Conservation (phyloP, 2,888 invertebrate species). For the Polymixis lichenea region DNA sequence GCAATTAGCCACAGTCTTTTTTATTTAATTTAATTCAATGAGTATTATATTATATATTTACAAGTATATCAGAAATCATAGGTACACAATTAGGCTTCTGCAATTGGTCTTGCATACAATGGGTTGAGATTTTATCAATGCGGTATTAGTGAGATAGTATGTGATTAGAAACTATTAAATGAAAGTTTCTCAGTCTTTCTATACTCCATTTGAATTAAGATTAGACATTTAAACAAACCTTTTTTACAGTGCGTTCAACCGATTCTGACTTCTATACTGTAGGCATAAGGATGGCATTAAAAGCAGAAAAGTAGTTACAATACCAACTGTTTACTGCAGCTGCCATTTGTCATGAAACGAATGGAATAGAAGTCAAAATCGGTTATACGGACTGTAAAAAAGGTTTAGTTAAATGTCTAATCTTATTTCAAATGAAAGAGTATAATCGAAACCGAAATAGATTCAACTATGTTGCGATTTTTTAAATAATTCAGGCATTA, state of each 20-base stretch:
- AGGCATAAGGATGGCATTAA: too few species aligned
- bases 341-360: too few species aligned
- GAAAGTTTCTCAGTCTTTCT: background rate
- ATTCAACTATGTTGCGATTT: background rate
- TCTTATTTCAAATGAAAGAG: too few species aligned
- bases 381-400: too few species aligned
- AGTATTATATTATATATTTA: background rate
- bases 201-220: too few species aligned
- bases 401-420: too few species aligned
- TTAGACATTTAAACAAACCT: too few species aligned
- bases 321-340: too few species aligned
- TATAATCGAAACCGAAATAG: background rate
- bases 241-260: too few species aligned
- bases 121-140: background rate
- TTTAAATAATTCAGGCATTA: background rate
- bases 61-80: background rate
- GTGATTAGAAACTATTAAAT: background rate
- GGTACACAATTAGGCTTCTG: background rate
- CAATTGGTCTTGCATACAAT: background rate
- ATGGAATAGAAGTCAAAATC: too few species aligned
- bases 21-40: background rate
- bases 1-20: background rate
- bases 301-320: too few species aligned
- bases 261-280: too few species aligned
- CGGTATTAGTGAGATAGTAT: background rate